Percentiles rank a stretch among this genome's conserved stretches.
Evolutionary conservation across 2,888 invertebrate species (phyloP).

Genomic region (Sthenelais limicola): DNA sequence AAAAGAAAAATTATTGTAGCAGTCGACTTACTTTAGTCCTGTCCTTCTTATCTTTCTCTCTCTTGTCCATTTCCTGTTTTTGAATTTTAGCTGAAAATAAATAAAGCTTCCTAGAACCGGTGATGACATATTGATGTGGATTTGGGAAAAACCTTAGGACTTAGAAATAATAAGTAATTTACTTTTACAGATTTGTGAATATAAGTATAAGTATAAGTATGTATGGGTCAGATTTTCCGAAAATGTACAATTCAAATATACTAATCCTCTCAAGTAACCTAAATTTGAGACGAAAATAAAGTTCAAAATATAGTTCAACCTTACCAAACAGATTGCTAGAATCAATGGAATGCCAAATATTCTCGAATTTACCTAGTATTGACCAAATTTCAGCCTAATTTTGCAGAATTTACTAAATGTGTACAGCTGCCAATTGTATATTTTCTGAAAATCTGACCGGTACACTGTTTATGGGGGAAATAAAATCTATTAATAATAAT

Average conservation of each 20-base stretch:
- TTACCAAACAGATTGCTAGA: no score
- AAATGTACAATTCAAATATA: background rate
- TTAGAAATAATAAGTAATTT: background rate
- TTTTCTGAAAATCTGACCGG: no score
- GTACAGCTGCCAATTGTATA: no score
- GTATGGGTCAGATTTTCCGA: background rate
- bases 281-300: no score
- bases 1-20: background rate
- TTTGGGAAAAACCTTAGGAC: background rate
- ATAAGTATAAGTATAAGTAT: background rate
- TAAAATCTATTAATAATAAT: conserved; percentile 5
- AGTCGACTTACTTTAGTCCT: conserved; percentile 77
- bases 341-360: no score
- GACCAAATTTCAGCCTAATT: no score
- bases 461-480: no score
- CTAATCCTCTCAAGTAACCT: no score
- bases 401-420: no score
- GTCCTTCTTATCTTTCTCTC: conserved; percentile 91
- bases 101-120: no score
- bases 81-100: conserved; percentile 81
- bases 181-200: background rate
- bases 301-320: no score
- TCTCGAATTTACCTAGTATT: no score
- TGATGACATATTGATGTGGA: conserved; percentile 1
- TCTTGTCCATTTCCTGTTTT: conserved; percentile 91